Percentiles rank a stretch among this genome's conserved stretches.
phyloP scores from a whole-genome alignment of 2,113 vertebrate genomes.

The Eudyptes chrysolophus region DNA sequence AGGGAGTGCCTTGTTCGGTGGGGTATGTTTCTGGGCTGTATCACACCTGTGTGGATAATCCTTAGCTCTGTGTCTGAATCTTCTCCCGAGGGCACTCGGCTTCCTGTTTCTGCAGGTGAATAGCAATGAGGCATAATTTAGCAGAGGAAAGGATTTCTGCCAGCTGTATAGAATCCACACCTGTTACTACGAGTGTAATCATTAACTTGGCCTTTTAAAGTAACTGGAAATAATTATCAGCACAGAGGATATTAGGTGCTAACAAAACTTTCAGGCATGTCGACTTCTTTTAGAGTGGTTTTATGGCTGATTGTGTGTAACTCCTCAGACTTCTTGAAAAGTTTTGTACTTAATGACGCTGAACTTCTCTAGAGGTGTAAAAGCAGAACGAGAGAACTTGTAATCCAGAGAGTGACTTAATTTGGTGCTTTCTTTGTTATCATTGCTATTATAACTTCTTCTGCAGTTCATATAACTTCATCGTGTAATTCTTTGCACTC shows the following conservation, averaged over 20 bases:
- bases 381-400: neutral
- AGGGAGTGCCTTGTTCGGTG: neutral
- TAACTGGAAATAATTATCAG: conserved; percentile 17
- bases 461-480: neutral
- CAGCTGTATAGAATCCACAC: conserved; percentile 5
- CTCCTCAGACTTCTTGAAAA: neutral
- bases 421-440: neutral
- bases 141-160: neutral
- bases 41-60: conserved; percentile 5
- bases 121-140: conserved; percentile 37
- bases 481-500: neutral
- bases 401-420: neutral
- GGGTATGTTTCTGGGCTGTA: neutral
- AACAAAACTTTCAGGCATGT: neutral
- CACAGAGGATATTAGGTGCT: neutral
- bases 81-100: neutral
- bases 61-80: conserved; percentile 11
- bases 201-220: conserved; percentile 43
- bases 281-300: neutral
- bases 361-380: neutral
- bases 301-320: neutral
- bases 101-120: conserved; percentile 36
- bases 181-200: conserved; percentile 4
- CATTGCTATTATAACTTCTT: neutral
- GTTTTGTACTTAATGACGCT: neutral